Evolutionary conservation across 1,140 invertebrate species (phyloP).

Genomic region (Sesamia nonagrioides): DNA sequence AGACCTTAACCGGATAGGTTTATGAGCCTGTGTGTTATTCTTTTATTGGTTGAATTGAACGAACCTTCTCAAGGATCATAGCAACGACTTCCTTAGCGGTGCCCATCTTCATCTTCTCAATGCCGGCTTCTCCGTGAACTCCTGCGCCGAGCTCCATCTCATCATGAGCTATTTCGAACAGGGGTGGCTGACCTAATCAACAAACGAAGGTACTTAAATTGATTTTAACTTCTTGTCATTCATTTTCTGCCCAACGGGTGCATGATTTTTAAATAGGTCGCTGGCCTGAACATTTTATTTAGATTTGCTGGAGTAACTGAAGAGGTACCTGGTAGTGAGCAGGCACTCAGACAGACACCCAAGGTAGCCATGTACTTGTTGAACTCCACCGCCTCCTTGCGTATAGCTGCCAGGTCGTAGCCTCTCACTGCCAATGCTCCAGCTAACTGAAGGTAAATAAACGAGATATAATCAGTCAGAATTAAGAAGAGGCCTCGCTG

Average conservation of each 20-base stretch:
- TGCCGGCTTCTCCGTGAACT: constrained; percentile 96
- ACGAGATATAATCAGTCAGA: not conserved
- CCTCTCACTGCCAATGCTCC: constrained; percentile 92
- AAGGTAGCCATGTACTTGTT: constrained; percentile 91
- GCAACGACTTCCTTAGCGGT: constrained; percentile 84
- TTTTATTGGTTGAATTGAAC: not conserved
- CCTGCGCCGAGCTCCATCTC: constrained; percentile 95
- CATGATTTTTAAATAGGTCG: too few species aligned
- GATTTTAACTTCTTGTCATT: too few species aligned
- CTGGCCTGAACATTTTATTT: too few species aligned
- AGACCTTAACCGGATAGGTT: too few species aligned
- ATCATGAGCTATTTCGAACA: constrained; percentile 90
- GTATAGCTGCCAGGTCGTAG: constrained; percentile 87
- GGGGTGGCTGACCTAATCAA: constrained; percentile 86
- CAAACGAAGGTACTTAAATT: not conserved
- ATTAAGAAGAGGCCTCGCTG: not conserved
- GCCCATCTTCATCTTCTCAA: constrained; percentile 90
- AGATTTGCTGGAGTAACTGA: too few species aligned
- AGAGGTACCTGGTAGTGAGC: constrained; percentile 90
- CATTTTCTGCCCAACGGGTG: too few species aligned
- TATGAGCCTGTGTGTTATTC: too few species aligned
- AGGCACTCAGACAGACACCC: constrained; percentile 91
- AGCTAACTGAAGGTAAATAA: constrained; percentile 87
- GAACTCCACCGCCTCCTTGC: constrained; percentile 79
- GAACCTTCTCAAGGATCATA: constrained; percentile 86